Evolutionary conservation across 2,113 vertebrate genomes (phyloP).

Genomic region (Sigmodon hispidus): DNA sequence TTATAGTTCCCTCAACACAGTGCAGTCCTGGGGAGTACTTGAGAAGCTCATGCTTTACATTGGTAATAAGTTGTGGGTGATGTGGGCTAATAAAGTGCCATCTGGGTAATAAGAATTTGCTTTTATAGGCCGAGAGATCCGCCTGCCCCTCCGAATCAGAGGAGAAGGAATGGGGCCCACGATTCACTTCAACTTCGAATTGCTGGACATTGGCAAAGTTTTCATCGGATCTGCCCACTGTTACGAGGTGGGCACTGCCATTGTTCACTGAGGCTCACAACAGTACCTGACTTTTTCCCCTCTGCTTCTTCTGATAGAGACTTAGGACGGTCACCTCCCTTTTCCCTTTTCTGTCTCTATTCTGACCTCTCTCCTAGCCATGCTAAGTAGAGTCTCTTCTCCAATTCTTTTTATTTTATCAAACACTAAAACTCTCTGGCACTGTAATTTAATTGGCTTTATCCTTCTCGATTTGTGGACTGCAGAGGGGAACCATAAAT

Average conservation of each 20-base stretch:
- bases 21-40: neutral
- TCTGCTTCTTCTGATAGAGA: neutral
- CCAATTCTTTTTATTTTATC: neutral
- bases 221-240: conserved; percentile 84
- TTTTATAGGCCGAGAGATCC: conserved; percentile 87
- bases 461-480: conserved; percentile 32
- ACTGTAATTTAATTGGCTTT: conserved; percentile 34
- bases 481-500: conserved; percentile 54
- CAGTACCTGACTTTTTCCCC: neutral
- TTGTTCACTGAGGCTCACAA: neutral
- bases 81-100: neutral
- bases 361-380: neutral
- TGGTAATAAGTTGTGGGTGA: neutral
- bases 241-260: conserved; percentile 87
- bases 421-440: neutral
- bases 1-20: neutral
- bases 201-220: conserved; percentile 87
- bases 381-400: neutral
- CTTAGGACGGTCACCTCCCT: neutral
- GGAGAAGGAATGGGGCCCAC: conserved; percentile 91
- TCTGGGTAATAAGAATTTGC: conserved; percentile 46
- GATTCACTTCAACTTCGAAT: conserved; percentile 85
- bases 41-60: neutral
- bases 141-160: conserved; percentile 88
- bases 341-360: neutral